These are phyloP conservation scores for Anabacerthia variegaticeps DNA, from an alignment of 2,797 vertebrate species.

Conservation along the genomic window DNA sequence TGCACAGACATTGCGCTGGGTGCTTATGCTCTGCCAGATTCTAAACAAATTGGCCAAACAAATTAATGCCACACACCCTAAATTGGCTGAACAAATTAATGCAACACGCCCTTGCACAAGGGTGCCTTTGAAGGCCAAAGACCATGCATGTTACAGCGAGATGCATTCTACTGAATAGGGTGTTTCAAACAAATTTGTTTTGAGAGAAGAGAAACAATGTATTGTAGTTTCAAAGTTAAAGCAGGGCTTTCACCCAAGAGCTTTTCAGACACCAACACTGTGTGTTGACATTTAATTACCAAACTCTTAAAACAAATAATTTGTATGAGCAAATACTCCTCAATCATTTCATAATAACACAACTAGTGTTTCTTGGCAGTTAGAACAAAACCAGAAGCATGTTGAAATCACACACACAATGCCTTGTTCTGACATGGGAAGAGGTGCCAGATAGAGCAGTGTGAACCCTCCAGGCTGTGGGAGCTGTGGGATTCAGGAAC, in stretches of 20 bases:
- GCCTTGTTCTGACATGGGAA: conserved; percentile 74
- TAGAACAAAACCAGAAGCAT: conserved; percentile 69
- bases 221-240: conserved; percentile 50
- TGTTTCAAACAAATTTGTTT: conserved; percentile 23
- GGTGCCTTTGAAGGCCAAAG: conserved; percentile 57
- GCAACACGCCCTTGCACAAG: conserved; percentile 64
- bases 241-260: not conserved
- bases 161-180: conserved; percentile 2
- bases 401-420: conserved; percentile 73
- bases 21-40: conserved; percentile 39
- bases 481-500: conserved; percentile 57
- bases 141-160: conserved; percentile 23
- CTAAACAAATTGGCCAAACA: conserved; percentile 74
- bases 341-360: conserved; percentile 72
- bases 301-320: conserved; percentile 70
- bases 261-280: conserved; percentile 30
- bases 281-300: conserved; percentile 69
- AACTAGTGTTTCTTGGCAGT: conserved; percentile 77
- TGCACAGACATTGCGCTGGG: conserved; percentile 10
- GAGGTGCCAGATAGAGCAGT: conserved; percentile 63
- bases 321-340: conserved; percentile 76
- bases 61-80: conserved; percentile 72
- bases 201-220: not conserved
- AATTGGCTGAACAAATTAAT: conserved; percentile 69
- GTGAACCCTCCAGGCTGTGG: conserved; percentile 49